Base-by-base conservation (phyloP, 1,140 invertebrate genomes). In the Vollenhovia emeryi region DNA sequence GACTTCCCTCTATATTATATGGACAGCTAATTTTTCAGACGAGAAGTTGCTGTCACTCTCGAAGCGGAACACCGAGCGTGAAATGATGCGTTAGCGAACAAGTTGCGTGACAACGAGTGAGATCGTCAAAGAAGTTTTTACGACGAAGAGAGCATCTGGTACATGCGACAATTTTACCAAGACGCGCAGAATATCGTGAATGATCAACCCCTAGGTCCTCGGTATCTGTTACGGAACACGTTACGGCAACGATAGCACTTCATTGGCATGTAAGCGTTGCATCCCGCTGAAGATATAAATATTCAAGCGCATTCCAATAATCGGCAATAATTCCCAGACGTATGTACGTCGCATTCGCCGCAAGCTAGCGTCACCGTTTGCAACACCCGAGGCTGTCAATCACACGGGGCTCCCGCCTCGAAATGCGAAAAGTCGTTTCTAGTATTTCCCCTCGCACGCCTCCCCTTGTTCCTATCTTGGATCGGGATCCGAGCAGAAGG, bases 391-490 rank as follows among this genome's bases (percentile, higher is more conserved):
- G 43, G 50, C 78, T 71, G 66, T 73, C 78, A 82, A 82, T 82
- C 78, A 82, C 76, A 11, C 24, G 24, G 21, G 21, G 45, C 36
- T 79, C 21, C 76, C 33, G 76, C 48, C 33, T 82, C 66, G 36
- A 82, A 45, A 82, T 57, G 36, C 50, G 78, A 82, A 82, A 82
- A 82, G 78, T 82, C 78, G 78, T 82, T 82, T 71, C 66, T 57
- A 73, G 36, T 57, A 82, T 82, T 82, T 13, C 78, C 76, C 48
- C 24, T 24, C 40, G 30, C 36, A 69, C 52, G 27, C 43, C 30
- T 50, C 24, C 48, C 40, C 57, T 40, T 30, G 18, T 5, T 30
- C 11, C 13, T 52, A 21, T 9, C 48, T 13, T 24, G 45, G n/a
- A 80, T 71, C 64, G 11, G 64, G 21, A 59, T 59, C 66, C 2